These are phyloP conservation scores for Ptilodon capucinus DNA, from an alignment of 2,888 invertebrate species.

Conservation along the genomic window DNA sequence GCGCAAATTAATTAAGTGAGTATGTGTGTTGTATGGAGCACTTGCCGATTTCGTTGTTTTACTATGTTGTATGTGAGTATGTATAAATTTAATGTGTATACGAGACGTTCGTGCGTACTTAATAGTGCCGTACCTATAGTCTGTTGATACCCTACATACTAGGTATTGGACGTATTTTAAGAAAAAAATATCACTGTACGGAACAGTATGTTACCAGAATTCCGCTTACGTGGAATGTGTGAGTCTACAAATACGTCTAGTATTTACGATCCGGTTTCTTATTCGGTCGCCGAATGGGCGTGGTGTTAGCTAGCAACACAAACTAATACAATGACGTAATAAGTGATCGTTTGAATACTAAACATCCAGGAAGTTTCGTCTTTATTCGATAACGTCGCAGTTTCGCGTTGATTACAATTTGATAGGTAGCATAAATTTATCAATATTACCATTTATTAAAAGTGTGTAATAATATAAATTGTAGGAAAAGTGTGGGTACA, in stretches of 20 bases:
- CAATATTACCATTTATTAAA: too few species aligned
- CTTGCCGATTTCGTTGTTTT: conserved; percentile 16
- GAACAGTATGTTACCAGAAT: neutral
- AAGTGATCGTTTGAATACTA: conserved; percentile 36
- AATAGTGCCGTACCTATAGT: too few species aligned
- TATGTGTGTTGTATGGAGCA: neutral
- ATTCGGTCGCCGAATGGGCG: conserved; percentile 38
- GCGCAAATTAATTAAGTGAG: neutral
- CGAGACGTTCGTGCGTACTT: too few species aligned
- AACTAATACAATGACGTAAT: conserved; percentile 34
- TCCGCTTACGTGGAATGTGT: conserved; percentile 2
- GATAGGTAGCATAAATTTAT: too few species aligned
- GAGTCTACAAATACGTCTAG: conserved; percentile 21
- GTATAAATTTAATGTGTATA: too few species aligned
- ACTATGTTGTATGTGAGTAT: neutral
- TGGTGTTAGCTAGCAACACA: conserved; percentile 39
- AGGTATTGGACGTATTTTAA: neutral
- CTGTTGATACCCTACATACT: too few species aligned
- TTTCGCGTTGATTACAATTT: neutral
- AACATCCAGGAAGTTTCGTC: conserved; percentile 34
- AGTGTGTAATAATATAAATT: too few species aligned
- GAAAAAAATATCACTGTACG: neutral
- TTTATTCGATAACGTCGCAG: conserved; percentile 4
- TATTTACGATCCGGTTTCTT: conserved; percentile 38
- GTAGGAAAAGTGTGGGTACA: too few species aligned